A percentile compares a stretch with the other conserved stretches of the same genome.
phyloP scores from a whole-genome alignment of 2,113 vertebrate genomes.

The Ciconia maguari region DNA sequence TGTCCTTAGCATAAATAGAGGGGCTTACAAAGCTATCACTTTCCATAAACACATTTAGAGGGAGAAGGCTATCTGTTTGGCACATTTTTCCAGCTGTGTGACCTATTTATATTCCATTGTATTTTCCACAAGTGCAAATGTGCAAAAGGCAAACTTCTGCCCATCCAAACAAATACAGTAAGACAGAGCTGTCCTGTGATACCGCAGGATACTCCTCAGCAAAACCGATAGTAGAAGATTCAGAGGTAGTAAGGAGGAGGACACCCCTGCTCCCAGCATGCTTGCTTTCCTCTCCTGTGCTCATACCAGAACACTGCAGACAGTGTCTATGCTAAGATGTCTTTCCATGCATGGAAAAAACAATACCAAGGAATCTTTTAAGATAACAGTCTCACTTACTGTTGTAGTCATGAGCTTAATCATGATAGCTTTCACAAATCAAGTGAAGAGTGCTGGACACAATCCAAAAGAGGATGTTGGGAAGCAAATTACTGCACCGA shows the following conservation, averaged over 20 bases:
- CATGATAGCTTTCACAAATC: background rate
- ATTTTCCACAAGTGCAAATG: background rate
- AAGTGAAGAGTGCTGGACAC: background rate
- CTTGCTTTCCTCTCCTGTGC: background rate
- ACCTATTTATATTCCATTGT: background rate
- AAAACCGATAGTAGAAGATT: background rate
- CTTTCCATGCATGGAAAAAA: background rate
- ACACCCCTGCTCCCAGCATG: background rate
- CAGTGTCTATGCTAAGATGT: background rate
- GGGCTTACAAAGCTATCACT: background rate
- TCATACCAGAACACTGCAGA: background rate
- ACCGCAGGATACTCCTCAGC: background rate
- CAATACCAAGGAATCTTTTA: background rate
- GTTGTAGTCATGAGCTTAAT: background rate
- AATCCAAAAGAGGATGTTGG: background rate
- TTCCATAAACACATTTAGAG: background rate
- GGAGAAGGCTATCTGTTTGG: background rate
- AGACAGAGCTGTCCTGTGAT: background rate
- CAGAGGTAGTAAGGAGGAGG: background rate
- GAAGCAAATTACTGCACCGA: background rate
- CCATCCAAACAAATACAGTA: background rate
- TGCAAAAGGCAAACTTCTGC: background rate
- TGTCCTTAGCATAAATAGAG: background rate
- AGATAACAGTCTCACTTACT: background rate
- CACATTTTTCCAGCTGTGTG: background rate